Evolutionary conservation across 2,797 vertebrate species (phyloP).

Genomic region (Strix occidentalis): DNA sequence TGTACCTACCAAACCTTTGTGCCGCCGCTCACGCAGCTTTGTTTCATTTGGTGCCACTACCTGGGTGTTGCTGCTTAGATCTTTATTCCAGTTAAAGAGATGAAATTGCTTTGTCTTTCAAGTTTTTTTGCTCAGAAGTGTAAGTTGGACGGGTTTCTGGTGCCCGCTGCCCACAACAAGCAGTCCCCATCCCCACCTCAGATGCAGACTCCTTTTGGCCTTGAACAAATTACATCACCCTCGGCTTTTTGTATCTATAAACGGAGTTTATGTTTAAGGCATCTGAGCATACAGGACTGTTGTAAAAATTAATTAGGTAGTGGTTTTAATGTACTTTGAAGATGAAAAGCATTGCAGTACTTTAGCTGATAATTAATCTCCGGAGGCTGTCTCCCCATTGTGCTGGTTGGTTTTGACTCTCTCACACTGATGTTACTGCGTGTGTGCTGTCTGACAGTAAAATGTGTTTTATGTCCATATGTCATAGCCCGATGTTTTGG

Average conservation of each 20-base stretch:
- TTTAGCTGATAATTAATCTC: background rate
- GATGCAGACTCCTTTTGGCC: background rate
- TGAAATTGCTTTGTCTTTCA: background rate
- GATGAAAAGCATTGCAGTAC: background rate
- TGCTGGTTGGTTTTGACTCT: background rate
- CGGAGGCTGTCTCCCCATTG: background rate
- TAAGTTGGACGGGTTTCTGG: background rate
- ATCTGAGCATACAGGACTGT: background rate
- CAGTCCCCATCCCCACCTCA: background rate
- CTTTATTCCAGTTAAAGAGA: background rate
- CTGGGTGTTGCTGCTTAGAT: background rate
- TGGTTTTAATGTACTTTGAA: background rate
- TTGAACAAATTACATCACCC: background rate
- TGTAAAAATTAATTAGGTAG: background rate
- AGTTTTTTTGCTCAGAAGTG: background rate
- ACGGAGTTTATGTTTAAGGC: background rate
- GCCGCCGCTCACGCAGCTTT: background rate
- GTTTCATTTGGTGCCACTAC: background rate
- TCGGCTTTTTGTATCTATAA: background rate
- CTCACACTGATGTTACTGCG: rapidly evolving
- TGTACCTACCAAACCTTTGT: background rate
- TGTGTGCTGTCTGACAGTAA: background rate
- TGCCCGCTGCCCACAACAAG: background rate
- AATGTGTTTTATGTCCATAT: background rate
- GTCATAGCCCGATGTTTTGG: background rate